Evolutionary conservation across 2,113 vertebrate species (phyloP).

Genomic region (Alethe castanea): DNA sequence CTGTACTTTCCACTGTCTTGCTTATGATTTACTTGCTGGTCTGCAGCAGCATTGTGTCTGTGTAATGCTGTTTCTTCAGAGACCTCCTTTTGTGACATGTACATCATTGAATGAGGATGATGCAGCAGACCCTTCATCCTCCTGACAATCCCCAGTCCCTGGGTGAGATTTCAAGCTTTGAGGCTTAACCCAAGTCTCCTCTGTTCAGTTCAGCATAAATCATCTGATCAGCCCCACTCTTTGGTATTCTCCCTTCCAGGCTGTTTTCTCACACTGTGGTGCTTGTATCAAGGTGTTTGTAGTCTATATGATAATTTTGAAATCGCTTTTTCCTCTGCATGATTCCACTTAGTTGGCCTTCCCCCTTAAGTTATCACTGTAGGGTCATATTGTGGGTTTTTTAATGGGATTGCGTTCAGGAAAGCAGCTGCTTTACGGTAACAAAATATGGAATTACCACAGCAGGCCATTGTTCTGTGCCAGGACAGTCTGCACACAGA

Average conservation of each 20-base stretch:
- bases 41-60: not conserved
- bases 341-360: not conserved
- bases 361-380: conserved; percentile 3
- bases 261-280: not conserved
- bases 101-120: not conserved
- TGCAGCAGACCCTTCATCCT: not conserved
- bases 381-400: not conserved
- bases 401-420: conserved; percentile 54
- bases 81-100: not conserved
- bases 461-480: not conserved
- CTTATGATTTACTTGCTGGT: not conserved
- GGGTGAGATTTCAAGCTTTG: not conserved
- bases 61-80: not conserved
- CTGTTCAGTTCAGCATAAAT: not conserved
- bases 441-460: conserved; percentile 48
- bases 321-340: not conserved
- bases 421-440: conserved; percentile 61
- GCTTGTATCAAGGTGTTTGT: not conserved
- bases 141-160: not conserved
- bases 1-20: not conserved
- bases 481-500: not conserved
- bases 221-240: not conserved
- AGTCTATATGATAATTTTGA: not conserved
- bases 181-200: not conserved
- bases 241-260: not conserved